A percentile compares a stretch with the other conserved stretches of the same genome.
These are phyloP conservation scores for Coregonus suidteri DNA, from an alignment of 2,797 vertebrate species.

Conservation along the genomic window DNA sequence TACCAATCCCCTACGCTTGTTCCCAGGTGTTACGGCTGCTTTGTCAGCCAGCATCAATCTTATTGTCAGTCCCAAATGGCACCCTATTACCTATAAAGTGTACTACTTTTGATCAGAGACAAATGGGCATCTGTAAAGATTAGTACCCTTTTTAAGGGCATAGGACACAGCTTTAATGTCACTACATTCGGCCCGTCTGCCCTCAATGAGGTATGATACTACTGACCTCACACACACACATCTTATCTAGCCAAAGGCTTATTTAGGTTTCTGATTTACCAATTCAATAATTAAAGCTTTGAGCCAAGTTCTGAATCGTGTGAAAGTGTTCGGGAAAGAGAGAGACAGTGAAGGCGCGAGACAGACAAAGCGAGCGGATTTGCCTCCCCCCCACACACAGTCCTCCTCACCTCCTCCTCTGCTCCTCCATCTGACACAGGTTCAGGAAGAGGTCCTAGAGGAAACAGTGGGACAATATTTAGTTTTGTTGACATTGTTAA, in stretches of 20 bases:
- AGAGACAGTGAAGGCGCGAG: not conserved
- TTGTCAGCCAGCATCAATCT: no score
- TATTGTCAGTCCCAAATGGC: no score
- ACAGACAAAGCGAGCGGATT: not conserved
- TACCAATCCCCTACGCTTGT: no score
- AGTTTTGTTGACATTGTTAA: not conserved
- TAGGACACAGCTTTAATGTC: no score
- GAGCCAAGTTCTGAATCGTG: not conserved
- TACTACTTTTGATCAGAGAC: no score
- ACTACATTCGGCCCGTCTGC: no score
- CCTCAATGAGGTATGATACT: not conserved
- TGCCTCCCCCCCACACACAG: not conserved
- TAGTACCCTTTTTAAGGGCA: no score
- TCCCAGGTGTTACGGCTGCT: no score
- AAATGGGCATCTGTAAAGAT: no score
- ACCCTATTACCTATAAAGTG: no score
- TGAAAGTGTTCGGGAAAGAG: slow-evolving; percentile 16
- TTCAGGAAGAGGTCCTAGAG: slow-evolving; percentile 62
- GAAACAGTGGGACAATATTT: not conserved
- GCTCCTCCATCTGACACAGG: slow-evolving; percentile 32
- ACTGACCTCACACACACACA: not conserved
- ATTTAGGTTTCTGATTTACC: not conserved
- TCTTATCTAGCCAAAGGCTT: no score
- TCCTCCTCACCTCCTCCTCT: slow-evolving; percentile 41
- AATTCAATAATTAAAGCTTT: not conserved